Conservation (phyloP, 2,113 vertebrate species). For the Hippocampus abdominalis region DNA sequence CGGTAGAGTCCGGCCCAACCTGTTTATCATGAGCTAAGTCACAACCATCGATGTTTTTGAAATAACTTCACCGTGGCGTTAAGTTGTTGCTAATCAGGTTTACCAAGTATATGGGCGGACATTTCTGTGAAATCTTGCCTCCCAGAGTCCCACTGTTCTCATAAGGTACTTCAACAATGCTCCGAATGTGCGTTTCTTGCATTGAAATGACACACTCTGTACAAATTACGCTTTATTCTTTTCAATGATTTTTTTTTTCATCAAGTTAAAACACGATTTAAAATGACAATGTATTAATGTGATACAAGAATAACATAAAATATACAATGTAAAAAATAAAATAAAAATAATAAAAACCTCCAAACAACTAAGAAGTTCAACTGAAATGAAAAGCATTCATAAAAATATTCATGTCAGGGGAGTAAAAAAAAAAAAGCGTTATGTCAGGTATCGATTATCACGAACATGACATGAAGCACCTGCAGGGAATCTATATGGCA, state of each 20-base stretch:
- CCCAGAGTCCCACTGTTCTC: conserved; percentile 8
- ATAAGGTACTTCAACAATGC: neutral
- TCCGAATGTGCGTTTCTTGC: neutral
- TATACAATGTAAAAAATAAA: conserved; percentile 36
- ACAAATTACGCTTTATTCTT: conserved; percentile 63
- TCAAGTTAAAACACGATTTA: conserved; percentile 47
- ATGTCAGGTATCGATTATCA: neutral
- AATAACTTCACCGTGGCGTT: neutral
- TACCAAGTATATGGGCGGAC: neutral
- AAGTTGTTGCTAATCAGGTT: neutral
- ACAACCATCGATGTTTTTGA: neutral
- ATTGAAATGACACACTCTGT: conserved; percentile 31
- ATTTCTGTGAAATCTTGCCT: conserved; percentile 7
- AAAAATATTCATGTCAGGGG: conserved; percentile 30
- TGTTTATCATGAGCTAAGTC: conserved; percentile 8
- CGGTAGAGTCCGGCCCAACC: conserved; percentile 28
- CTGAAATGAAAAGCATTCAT: conserved; percentile 12
- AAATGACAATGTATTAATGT: conserved; percentile 54
- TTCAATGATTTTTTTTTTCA: conserved; percentile 42
- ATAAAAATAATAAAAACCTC: conserved; percentile 27
- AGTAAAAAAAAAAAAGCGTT: neutral
- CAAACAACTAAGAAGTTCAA: conserved; percentile 41
- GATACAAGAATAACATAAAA: conserved; percentile 48
- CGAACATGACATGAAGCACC: conserved; percentile 2
- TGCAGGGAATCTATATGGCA: conserved; percentile 1